Evolutionary conservation across 2,888 invertebrate species (phyloP), one percentile per base, ranked within the genome.

Genomic region (Macropis europaea): DNA sequence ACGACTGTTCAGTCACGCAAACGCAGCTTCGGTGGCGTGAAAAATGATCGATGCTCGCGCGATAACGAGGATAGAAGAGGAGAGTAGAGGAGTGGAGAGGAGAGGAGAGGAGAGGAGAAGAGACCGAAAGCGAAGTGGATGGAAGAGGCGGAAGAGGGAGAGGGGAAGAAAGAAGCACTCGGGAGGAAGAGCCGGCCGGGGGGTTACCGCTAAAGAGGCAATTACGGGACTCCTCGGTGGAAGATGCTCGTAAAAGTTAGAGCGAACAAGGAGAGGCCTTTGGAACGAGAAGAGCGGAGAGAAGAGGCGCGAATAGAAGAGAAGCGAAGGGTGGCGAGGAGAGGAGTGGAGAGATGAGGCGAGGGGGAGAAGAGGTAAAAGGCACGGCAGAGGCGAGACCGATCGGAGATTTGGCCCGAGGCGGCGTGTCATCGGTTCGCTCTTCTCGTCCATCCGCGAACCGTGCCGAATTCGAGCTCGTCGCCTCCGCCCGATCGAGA

Each of bases 181-280:
- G 59, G 53, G 64, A 43, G 43, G 52, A 64, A 48, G 63, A 70
- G 63, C 22, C 62, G 59, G 47, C 47, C 50, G 71, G 71, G 64
- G 78, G 78, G 79, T 78, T 81, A 86, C 82, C 82, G 84, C 87
- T 88, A 88, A 88, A 88, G 86, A 87, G 87, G 86, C 87, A 88
- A 88, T 88, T 88, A 88, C 82, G 82, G 64, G 82, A 85, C 84
- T 86, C 78, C 73, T 81, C 43, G 86, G 78, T 76, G 71, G 77
- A 84, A 84, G 86, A 84, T 66, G 85, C 84, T 88, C 88, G 87
- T 88, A 87, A 88, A 88, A 88, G 84, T 87, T 82, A 62, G 72
- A 81, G 81, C 80, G 80, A 73, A 78, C 71, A 71, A 81, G 68
- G 64, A 67, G 69, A 67, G 76, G 40, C 67, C 71, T 63, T 63